These are phyloP conservation scores for Diarsia mendica DNA, from an alignment of 2,888 invertebrate species.

Conservation along the genomic window DNA sequence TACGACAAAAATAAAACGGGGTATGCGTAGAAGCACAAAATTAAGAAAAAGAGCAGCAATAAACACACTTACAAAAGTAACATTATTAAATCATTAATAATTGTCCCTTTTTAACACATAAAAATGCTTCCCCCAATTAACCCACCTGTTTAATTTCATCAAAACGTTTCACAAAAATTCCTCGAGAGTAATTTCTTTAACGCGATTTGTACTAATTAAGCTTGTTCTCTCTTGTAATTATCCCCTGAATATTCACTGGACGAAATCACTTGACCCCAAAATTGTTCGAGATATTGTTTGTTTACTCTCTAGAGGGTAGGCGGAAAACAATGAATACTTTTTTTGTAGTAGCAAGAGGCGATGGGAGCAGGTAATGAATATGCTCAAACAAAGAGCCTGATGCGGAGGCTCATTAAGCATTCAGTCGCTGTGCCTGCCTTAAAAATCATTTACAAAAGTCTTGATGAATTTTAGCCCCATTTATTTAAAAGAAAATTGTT, in stretches of 20 bases:
- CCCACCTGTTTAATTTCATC: conserved; percentile 44
- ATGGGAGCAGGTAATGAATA: conserved; percentile 87
- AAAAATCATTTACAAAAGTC: conserved; percentile 86
- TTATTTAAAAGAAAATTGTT: conserved; percentile 72
- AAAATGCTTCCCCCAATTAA: conserved; percentile 26
- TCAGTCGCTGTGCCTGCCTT: conserved; percentile 82
- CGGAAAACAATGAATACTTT: conserved; percentile 81
- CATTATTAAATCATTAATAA: conserved; percentile 19
- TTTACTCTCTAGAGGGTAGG: conserved; percentile 78
- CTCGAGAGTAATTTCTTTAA: conserved; percentile 60
- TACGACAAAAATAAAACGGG: background rate
- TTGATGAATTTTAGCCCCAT: conserved; percentile 81
- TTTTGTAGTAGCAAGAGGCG: conserved; percentile 79
- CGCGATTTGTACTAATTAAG: conserved; percentile 76
- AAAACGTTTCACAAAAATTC: conserved; percentile 59
- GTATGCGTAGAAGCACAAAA: background rate
- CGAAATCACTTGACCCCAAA: conserved; percentile 84
- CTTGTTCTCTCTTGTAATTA: conserved; percentile 80
- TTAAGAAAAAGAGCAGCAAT: background rate
- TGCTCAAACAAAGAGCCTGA: conserved; percentile 85
- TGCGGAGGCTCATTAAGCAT: conserved; percentile 86
- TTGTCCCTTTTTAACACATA: conserved; percentile 33
- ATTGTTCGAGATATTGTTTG: conserved; percentile 85
- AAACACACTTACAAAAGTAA: background rate
- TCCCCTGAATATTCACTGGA: conserved; percentile 77